phyloP scores from a whole-genome alignment of 2,797 vertebrate species.

The Phrynocephalus guinanensis region DNA sequence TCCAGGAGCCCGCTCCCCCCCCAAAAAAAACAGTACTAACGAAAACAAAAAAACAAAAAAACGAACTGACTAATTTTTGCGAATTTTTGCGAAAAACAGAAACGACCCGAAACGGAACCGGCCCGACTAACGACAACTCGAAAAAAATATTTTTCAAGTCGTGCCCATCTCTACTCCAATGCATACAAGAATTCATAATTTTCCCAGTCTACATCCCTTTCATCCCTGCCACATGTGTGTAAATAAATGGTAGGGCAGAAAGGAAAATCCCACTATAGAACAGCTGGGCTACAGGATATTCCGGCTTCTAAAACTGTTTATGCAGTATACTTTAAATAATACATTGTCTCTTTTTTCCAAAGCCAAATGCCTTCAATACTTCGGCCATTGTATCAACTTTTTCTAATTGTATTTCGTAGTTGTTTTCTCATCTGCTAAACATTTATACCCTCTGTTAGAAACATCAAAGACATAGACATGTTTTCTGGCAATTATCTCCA shows the following conservation, averaged over 20 bases:
- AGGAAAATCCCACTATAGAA: slow-evolving; percentile 20
- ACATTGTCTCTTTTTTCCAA: slow-evolving; percentile 34
- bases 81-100: too few relatives aligned
- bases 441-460: slow-evolving; percentile 61
- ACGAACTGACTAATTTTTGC: too few relatives aligned
- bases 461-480: slow-evolving; percentile 64
- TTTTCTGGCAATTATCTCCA: slow-evolving; percentile 68
- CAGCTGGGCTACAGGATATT: accelerated
- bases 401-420: slow-evolving; percentile 61
- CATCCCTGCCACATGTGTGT: neutral
- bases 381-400: slow-evolving; percentile 51
- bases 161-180: too few relatives aligned
- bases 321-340: slow-evolving; percentile 47
- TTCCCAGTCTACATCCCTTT: neutral
- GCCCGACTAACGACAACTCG: too few relatives aligned
- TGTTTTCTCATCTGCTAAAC: slow-evolving; percentile 66
- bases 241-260: slow-evolving; percentile 23
- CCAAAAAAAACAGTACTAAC: too few relatives aligned
- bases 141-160: too few relatives aligned
- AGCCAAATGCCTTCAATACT: slow-evolving; percentile 51
- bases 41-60: too few relatives aligned
- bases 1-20: too few relatives aligned
- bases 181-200: neutral
- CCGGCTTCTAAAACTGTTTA: slow-evolving; percentile 52
- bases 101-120: too few relatives aligned